Conservation (phyloP, 2,888 invertebrate species). For the Parnassius smintheus region DNA sequence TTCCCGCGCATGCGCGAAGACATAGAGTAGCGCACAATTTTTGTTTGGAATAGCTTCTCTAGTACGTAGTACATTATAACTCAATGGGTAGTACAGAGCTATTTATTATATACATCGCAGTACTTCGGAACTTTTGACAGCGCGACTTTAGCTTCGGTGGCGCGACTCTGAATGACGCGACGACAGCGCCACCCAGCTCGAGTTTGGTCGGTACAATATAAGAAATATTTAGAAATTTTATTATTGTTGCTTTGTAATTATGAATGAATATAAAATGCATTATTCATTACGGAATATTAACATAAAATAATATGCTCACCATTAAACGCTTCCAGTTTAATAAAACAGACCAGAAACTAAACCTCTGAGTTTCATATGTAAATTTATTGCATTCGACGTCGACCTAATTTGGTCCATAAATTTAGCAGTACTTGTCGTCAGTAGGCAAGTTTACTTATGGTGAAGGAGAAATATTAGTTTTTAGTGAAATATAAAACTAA, state of each 20-base stretch:
- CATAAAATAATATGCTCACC: not conserved
- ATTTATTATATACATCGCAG: too few relatives aligned
- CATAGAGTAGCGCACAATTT: too few relatives aligned
- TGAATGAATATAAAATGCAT: not conserved
- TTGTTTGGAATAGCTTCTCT: too few relatives aligned
- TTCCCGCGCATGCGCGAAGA: too few relatives aligned
- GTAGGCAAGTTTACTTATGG: slow-evolving; percentile 50
- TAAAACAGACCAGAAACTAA: slow-evolving; percentile 52
- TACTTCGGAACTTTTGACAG: too few relatives aligned
- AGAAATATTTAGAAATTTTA: not conserved
- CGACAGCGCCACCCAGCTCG: too few relatives aligned
- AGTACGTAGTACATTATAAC: too few relatives aligned
- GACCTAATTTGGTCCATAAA: slow-evolving; percentile 74
- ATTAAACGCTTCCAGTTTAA: slow-evolving; percentile 37
- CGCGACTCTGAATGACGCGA: too few relatives aligned
- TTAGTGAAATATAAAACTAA: slow-evolving; percentile 23
- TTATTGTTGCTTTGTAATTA: not conserved
- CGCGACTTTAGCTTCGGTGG: too few relatives aligned
- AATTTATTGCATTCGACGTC: slow-evolving; percentile 73
- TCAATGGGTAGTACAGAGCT: too few relatives aligned
- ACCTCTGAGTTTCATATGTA: slow-evolving; percentile 77
- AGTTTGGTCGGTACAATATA: not conserved
- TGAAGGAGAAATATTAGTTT: slow-evolving; percentile 54
- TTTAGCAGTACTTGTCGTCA: slow-evolving; percentile 65
- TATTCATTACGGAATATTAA: not conserved